phyloP scores from a whole-genome alignment of 53 echinoderm and acorn worm species.

The Luidia sarsii region DNA sequence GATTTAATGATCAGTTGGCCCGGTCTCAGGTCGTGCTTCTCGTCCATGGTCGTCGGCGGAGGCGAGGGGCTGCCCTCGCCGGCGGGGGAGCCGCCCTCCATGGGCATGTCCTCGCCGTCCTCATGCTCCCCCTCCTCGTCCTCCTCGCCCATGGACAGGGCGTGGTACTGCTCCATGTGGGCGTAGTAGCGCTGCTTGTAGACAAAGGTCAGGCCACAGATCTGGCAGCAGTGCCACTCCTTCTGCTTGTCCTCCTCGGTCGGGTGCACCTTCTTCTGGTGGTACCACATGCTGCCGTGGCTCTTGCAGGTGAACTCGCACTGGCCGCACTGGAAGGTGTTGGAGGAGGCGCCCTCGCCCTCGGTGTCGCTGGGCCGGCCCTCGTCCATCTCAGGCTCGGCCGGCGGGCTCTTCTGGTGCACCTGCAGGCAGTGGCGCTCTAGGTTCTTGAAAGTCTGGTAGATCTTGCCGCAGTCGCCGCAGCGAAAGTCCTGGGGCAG shows the following conservation, averaged over 20 bases:
- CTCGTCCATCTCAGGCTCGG: conserved; percentile 15
- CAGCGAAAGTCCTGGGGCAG: conserved; percentile 38
- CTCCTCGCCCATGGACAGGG: conserved; percentile 31
- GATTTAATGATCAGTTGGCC: conserved; percentile 52
- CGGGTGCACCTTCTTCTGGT: conserved; percentile 71
- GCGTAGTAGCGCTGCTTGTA: conserved; percentile 68
- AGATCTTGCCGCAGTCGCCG: conserved; percentile 20
- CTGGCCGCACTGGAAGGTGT: conserved; percentile 45
- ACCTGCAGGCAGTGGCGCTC: conserved; percentile 38
- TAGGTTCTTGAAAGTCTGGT: conserved; percentile 47
- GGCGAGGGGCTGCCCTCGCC: conserved; percentile 21
- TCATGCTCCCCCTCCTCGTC: no score
- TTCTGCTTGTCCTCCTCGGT: conserved; percentile 69
- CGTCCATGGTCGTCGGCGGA: no score
- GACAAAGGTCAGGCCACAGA: conserved; percentile 69
- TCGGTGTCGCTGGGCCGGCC: conserved; percentile 2
- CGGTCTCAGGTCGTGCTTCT: conserved; percentile 44
- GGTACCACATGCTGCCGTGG: conserved; percentile 70
- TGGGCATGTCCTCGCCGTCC: conserved; percentile 30
- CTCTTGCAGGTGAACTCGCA: conserved; percentile 50
- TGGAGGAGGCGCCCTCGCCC: conserved; percentile 5
- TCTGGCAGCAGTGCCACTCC: conserved; percentile 71
- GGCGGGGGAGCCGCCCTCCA: conserved; percentile 15
- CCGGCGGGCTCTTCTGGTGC: conserved; percentile 2
- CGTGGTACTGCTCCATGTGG: conserved; percentile 56